Base-by-base conservation (phyloP, 2,113 vertebrate genomes). In the Meles meles region DNA sequence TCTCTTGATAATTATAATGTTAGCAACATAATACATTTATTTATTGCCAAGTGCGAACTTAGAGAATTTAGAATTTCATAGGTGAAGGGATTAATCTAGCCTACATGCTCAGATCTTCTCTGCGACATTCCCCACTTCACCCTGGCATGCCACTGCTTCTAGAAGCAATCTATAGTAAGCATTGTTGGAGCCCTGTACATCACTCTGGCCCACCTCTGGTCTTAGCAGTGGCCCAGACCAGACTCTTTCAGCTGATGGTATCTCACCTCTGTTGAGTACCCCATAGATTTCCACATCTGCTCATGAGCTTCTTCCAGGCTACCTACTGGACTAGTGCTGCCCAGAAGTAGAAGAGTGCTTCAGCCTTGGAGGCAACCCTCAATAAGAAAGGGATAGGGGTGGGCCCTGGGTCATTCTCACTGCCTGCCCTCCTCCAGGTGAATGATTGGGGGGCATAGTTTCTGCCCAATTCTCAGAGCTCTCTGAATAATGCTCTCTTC, bases 21-120 rank as follows among this genome's bases (percentile, higher is more conserved):
- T 55, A 65, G 34, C 17, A 55, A 90, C 59, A 67, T 23, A 49
- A 44, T 21, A 65, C 44, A 80, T 63, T 59, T 93, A 57, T 55
- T 93, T 39, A 34, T 44, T 86, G 59, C 20, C 12, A 34, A 72
- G 13, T 88, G 15, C 8, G 21, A 67, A 31, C 39, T 74, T 81
- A 27, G 34, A 93, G 37, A 82, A 61, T 88, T 80, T 2, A 88
- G 59, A 72, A 59, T 88, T 93, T 72, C 31, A 11, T 67, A 34
- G 34, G 21, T 14, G 8, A 76, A 63, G n/a, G 18, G 15, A 82
- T 59, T 55, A 52, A 52, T 59, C 55, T 69, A 65, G 72, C 42
- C 37, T 76, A 18, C 12, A 5, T 37, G 11, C 25, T 92, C 74
- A 39, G 6, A 49, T 63, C 17, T 74, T 91, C 80, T 81, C 34